A percentile compares a stretch with the other conserved stretches of the same genome.
These are phyloP conservation scores for Laothoe populi DNA, from an alignment of 2,888 invertebrate genomes.

Conservation along the genomic window DNA sequence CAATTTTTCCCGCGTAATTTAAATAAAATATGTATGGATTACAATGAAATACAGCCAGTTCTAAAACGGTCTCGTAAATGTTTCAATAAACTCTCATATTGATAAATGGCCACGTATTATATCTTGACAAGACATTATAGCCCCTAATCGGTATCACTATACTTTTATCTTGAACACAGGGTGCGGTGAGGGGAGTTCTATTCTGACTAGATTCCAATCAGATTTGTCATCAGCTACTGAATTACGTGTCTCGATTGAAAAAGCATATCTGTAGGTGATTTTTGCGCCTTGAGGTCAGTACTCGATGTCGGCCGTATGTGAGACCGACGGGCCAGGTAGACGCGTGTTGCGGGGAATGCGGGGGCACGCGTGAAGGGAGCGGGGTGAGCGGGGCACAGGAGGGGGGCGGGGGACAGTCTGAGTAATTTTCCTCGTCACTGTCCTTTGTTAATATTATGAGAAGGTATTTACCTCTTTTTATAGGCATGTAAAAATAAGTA, in stretches of 20 bases:
- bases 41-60: background rate
- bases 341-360: constrained; percentile 18
- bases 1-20: constrained; percentile 12
- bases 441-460: constrained; percentile 44
- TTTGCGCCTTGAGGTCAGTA: constrained; percentile 13
- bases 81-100: background rate
- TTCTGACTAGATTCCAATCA: constrained; percentile 30
- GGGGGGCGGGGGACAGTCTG: constrained; percentile 36
- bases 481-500: constrained; percentile 23
- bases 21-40: background rate
- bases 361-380: constrained; percentile 23
- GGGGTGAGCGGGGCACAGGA: constrained; percentile 33
- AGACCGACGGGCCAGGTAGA: background rate
- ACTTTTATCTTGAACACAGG: background rate
- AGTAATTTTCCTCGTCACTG: constrained; percentile 55
- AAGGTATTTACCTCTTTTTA: constrained; percentile 25
- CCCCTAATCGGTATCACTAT: background rate
- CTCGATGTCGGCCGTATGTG: background rate
- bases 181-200: constrained; percentile 4
- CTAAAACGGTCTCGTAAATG: background rate
- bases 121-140: background rate
- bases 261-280: constrained; percentile 7
- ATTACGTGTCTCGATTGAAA: constrained; percentile 8
- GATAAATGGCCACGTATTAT: background rate
- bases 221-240: constrained; percentile 16